Evolutionary conservation across 37 sponge, comb jelly and placozoan species (phyloP).

Genomic region (Bolinopsis microptera): DNA sequence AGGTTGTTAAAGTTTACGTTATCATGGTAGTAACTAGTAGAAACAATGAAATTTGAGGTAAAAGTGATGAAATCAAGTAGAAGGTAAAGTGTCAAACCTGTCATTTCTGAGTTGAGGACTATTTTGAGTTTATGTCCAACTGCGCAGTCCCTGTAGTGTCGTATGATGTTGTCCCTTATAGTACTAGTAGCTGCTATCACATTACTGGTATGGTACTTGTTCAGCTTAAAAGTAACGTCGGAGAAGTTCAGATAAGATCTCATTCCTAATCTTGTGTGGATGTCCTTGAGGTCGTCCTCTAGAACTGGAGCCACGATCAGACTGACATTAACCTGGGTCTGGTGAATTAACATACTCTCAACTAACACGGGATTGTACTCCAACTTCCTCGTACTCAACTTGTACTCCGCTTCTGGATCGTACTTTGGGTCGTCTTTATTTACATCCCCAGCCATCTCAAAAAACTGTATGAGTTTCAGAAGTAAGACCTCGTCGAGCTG

Average conservation of each 20-base stretch:
- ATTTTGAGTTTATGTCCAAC: not conserved
- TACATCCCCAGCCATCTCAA: not conserved
- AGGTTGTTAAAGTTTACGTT: not conserved
- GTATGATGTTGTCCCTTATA: not conserved
- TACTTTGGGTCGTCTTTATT: not conserved
- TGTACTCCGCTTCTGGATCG: not conserved
- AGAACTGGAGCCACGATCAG: slow-evolving; percentile 17
- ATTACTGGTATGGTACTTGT: not conserved
- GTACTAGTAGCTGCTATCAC: slow-evolving; percentile 9
- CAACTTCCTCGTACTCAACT: not conserved
- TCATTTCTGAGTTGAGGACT: slow-evolving; percentile 51
- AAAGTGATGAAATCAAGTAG: not conserved
- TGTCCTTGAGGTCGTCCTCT: slow-evolving; percentile 38
- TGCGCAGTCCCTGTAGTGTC: slow-evolving; percentile 7
- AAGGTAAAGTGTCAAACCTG: not conserved
- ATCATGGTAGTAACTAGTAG: not conserved
- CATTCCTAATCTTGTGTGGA: not conserved
- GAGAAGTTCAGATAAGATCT: slow-evolving; percentile 39
- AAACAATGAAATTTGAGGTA: not conserved
- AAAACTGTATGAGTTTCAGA: slow-evolving; percentile 20
- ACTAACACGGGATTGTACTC: slow-evolving; percentile 3
- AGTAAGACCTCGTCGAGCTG: slow-evolving; percentile 35
- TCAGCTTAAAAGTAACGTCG: not conserved
- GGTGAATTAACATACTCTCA: not conserved
- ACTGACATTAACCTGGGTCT: slow-evolving; percentile 45